These are phyloP conservation scores for Chiloscyllium punctatum DNA, from an alignment of 2,797 vertebrate genomes.

Conservation along the genomic window DNA sequence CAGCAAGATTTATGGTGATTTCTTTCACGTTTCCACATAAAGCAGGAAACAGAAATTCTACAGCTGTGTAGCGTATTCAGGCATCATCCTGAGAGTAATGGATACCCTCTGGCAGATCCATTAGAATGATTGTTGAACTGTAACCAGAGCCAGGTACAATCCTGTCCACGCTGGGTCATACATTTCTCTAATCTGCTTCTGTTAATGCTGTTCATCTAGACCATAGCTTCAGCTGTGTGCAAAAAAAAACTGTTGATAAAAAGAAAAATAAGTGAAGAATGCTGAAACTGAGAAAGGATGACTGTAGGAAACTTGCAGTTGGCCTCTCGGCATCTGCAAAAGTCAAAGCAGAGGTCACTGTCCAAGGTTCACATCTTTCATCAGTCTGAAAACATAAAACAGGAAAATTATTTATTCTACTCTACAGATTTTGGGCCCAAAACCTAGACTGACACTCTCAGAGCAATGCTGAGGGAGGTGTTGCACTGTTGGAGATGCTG, in stretches of 20 bases:
- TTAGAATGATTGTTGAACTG: not conserved
- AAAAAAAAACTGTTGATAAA: not conserved
- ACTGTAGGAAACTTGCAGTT: not conserved
- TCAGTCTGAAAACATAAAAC: not conserved
- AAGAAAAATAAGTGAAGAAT: not conserved
- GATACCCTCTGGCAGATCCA: constrained; percentile 28
- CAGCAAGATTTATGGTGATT: not conserved
- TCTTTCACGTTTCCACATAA: constrained; percentile 29
- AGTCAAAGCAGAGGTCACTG: not conserved
- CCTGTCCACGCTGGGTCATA: not conserved
- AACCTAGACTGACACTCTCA: not conserved
- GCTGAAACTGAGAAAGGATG: not conserved
- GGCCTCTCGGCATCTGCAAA: not conserved
- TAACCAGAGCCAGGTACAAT: not conserved
- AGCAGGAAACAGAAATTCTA: constrained; percentile 34
- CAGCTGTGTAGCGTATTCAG: constrained; percentile 18
- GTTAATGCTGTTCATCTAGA: not conserved
- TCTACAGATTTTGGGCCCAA: not conserved
- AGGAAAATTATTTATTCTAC: not conserved
- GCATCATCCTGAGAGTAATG: constrained; percentile 10
- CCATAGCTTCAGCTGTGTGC: not conserved
- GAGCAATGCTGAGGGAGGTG: not conserved
- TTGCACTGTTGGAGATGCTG: not conserved
- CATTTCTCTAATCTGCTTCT: not conserved
- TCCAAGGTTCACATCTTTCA: not conserved